Conservation (phyloP, 2,888 invertebrate genomes). For the Thymelicus lineola region DNA sequence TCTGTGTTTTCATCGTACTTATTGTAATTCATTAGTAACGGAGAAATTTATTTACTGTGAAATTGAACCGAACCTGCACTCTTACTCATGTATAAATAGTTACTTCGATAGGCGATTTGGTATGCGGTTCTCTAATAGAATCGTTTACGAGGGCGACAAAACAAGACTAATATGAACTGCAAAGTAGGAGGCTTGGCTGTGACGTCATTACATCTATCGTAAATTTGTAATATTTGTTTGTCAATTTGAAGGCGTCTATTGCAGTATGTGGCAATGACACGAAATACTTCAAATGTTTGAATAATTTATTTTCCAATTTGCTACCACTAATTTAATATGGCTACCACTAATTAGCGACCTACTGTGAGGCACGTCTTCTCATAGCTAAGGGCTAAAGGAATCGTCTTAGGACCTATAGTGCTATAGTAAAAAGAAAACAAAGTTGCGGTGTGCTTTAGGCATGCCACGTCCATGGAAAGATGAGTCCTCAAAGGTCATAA, state of each 20-base stretch:
- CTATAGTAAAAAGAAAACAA: too few relatives aligned
- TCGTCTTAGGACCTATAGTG: too few relatives aligned
- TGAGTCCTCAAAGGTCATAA: too few relatives aligned
- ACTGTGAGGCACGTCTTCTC: too few relatives aligned
- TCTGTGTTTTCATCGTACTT: too few relatives aligned
- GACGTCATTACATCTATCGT: conserved; percentile 1
- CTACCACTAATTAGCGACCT: too few relatives aligned
- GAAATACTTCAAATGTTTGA: neutral
- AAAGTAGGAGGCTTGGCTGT: conserved; percentile 18
- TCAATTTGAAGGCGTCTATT: neutral
- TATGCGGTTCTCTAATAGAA: conserved; percentile 12
- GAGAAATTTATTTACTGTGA: too few relatives aligned
- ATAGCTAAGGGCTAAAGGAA: too few relatives aligned
- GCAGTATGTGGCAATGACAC: neutral
- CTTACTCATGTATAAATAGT: neutral
- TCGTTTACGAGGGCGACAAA: conserved; percentile 12
- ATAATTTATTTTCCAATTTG: neutral
- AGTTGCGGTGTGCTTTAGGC: too few relatives aligned
- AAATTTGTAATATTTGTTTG: neutral
- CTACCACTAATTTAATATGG: too few relatives aligned
- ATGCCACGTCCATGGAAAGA: too few relatives aligned
- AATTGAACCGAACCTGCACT: neutral
- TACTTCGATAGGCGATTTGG: neutral
- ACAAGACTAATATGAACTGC: conserved; percentile 16
- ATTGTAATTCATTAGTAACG: too few relatives aligned